phyloP scores from a whole-genome alignment of 2,113 vertebrate genomes.

The Sula dactylatra region DNA sequence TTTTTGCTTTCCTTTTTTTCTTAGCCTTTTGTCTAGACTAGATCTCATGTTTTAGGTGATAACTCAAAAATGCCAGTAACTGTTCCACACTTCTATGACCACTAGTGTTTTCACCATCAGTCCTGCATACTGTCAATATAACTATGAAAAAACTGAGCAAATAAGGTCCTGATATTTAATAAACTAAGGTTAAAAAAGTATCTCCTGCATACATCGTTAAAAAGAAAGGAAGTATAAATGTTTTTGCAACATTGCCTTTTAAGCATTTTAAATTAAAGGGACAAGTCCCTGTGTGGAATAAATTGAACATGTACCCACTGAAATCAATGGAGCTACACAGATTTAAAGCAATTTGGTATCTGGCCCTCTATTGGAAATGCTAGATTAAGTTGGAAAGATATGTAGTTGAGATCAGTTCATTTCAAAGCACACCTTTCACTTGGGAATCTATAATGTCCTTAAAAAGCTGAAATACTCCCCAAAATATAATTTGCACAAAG shows the following conservation, averaged over 20 bases:
- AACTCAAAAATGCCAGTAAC: not conserved
- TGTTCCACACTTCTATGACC: not conserved
- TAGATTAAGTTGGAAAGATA: constrained; percentile 29
- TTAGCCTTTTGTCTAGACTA: not conserved
- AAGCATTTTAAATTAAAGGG: constrained; percentile 7
- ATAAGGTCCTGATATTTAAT: not conserved
- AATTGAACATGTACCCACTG: not conserved
- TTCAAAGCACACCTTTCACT: not conserved
- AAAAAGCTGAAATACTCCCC: not conserved
- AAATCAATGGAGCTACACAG: constrained; percentile 42
- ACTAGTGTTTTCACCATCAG: not conserved
- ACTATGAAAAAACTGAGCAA: not conserved
- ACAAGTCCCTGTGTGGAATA: not conserved
- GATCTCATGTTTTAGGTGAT: not conserved
- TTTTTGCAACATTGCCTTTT: not conserved
- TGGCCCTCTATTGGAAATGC: constrained; percentile 5
- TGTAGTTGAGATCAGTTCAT: not conserved
- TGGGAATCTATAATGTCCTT: not conserved
- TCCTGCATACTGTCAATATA: not conserved
- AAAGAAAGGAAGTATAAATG: not conserved
- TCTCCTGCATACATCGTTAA: not conserved
- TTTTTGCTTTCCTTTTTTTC: not conserved
- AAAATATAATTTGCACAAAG: not conserved
- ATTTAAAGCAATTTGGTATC: constrained; percentile 28
- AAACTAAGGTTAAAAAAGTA: not conserved